Base-by-base conservation (phyloP, 2,888 invertebrate species). In the Macrophya annulata region DNA sequence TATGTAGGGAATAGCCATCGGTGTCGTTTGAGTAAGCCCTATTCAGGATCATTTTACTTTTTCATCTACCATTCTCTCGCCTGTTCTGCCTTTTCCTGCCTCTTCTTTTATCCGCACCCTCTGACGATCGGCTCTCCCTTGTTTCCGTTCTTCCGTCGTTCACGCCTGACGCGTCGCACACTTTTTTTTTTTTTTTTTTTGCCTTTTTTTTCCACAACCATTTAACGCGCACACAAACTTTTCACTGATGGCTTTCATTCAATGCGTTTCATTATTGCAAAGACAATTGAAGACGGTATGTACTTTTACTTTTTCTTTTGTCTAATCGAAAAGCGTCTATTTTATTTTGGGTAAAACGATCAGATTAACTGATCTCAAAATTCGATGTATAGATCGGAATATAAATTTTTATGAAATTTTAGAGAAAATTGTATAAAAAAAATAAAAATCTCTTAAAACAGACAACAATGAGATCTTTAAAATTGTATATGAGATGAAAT, bases 41-140 rank as follows among this genome's bases (percentile, higher is more conserved):
- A 51, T 81, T 81, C 43, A 17, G 59, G 37, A 62, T 81, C 62
- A 8, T 59, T 40, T 37, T 62, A 62, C 59, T 51, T 62, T 59
- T 62, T 43, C 72, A 74, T 74, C 84, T 8, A n/a, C 77, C 55
- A 55, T 77, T 55, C 77, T 77, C 55, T 77, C 77, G 51, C 77
- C 74, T 77, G 37, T 21, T 77, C 77, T 55, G 51, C 77, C 68
- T 83, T 71, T 48, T 51, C 48, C 59, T 40, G 43, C 48, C 68
- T 48, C 45, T 37, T 71, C 48, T 37, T 45, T 48, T 62, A 71
- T 48, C 68, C 48, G 37, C 55, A 65, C 68, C 40, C 83, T 83
- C 51, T 48, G 68, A 71, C 25, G 31, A 71, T 71, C 55, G 65
- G 37, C 68, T 68, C 68, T 25, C 48, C 83, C 68, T 68, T 68